A percentile compares a stretch with the other conserved stretches of the same genome.
These are phyloP conservation scores for Forbesichthys agassizii DNA, from an alignment of 2,113 vertebrate species.

Conservation along the genomic window DNA sequence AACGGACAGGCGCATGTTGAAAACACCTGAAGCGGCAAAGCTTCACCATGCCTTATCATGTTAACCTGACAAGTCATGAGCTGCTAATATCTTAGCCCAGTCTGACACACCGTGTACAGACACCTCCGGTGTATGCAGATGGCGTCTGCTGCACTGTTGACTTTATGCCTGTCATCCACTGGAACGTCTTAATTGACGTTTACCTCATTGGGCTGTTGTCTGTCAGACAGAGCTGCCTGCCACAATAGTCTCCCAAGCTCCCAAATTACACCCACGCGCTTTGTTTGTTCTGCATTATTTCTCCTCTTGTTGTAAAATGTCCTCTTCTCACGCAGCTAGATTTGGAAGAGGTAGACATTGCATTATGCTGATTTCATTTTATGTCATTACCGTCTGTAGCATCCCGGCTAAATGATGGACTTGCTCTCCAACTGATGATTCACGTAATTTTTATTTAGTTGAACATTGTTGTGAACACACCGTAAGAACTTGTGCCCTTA, in stretches of 20 bases:
- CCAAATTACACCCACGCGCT: slow-evolving; percentile 55
- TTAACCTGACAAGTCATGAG: slow-evolving; percentile 51
- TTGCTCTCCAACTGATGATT: no score
- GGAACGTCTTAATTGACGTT: slow-evolving; percentile 71
- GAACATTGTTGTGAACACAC: no score
- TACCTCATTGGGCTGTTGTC: slow-evolving; percentile 50
- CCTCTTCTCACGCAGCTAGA: slow-evolving; percentile 28
- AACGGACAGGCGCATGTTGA: neutral
- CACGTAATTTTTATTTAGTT: no score
- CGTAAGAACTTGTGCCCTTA: no score
- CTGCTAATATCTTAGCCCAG: slow-evolving; percentile 54
- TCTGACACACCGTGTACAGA: slow-evolving; percentile 64
- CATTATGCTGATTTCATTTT: neutral
- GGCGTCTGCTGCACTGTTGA: slow-evolving; percentile 58
- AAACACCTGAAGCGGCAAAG: slow-evolving; percentile 20
- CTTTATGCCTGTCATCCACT: slow-evolving; percentile 61
- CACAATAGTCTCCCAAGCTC: slow-evolving; percentile 55
- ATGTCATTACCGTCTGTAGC: neutral
- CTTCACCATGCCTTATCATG: slow-evolving; percentile 53
- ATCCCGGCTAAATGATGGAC: no score
- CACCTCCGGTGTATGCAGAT: slow-evolving; percentile 68
- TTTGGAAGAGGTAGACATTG: slow-evolving; percentile 17
- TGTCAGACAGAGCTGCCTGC: slow-evolving; percentile 53
- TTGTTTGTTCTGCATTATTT: slow-evolving; percentile 47
- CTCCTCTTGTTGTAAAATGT: slow-evolving; percentile 3